Base-by-base conservation (phyloP, 2,888 invertebrate species). In the Mimas tiliae region DNA sequence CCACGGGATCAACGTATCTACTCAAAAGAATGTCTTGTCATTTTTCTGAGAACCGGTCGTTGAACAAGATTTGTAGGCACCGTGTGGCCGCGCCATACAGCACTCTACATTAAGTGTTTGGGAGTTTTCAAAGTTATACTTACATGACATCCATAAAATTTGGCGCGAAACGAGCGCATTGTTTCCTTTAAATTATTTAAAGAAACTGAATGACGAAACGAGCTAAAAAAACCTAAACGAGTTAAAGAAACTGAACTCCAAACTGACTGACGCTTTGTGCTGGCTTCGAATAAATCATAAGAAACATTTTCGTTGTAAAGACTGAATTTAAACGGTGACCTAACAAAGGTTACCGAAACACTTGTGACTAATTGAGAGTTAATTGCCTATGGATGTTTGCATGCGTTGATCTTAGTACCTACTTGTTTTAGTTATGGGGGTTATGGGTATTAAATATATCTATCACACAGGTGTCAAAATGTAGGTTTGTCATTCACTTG, bases 11-110 rank as follows among this genome's bases (percentile, higher is more conserved):
- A 69, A 74, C 70, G 70, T 74, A 77, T 76, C 72, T 77, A 77
- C 73, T 81, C 77, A 71, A 79, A 83, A 78, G 82, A 87, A 88
- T 85, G 85, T 83, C 82, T 81, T 81, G 85, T 89, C 82, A 86
- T 83, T 83, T 85, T 91, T 88, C 87, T 80, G 74, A 85, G 86
- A 90, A 91, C 89, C 88, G 88, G 88, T 89, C 83, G 72, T 68
- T 74, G 79, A 76, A 73, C 80, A 80, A 80, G 84, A 81, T 82
- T 78, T 77, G 72, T 75, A 71, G 73, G 67, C 65, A 67, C 58
- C 68, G 66, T 16, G 65, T 66, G 67, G 48, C 68, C 77, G 77
- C 58, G 19, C 58, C 58, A 42, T 82, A 80, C 78, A 78, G 69
- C 81, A 83, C 80, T 76, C 71, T 77, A 88, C 86, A 86, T 76